Evolutionary conservation across 2,797 vertebrate species (phyloP), one percentile per base, ranked within the genome.

Genomic region (Threskiornis aethiopicus): DNA sequence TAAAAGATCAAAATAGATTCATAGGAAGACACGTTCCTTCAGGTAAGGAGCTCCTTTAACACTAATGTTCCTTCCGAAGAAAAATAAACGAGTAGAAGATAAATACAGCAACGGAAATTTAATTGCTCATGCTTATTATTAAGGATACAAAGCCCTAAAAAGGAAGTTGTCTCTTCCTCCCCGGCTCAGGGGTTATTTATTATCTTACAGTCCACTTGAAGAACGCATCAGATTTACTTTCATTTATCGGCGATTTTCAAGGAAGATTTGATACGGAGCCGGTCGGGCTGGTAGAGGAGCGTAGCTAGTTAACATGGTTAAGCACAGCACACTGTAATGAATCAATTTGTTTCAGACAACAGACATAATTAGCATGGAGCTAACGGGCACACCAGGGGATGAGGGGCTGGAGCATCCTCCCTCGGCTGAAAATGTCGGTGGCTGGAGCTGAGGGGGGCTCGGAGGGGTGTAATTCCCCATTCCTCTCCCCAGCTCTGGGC

Each of bases 341-440:
- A 97, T 90, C 95, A 76, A 66, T 97, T 97, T 91, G 89, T 90
- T 96, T 91, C 93, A 82, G 83, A 96, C 96, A 97, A 96, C 69
- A 75, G 95, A 51, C 26, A 3, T 93, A 96, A 96, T 95, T 95
- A 95, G 83, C 6, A 2, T 37, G 69, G 82, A 91, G 87, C 73
- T 79, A 86, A 87, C 59, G 82, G 69, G 81, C 72, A 69, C 42
- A 11, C 83, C 6, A 3, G 22, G 57, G 82, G 65, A 81, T 29
- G 58, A 1, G 0, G 65, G 85, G 39, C 69, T 64, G 61, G 58
- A 88, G 28, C 41, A 6, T 83, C 31, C 2, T 46, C 78, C 52
- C 47, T 76, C 3, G 0, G 2, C 31, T 7, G 1, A 4, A 72
- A 55, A 6, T 0, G 4, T 14, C 2, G 0, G 35, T 33, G 39